A percentile compares a stretch with the other conserved stretches of the same genome.
Evolutionary conservation across 2,888 invertebrate species (phyloP).

Genomic region (Erynnis tages): DNA sequence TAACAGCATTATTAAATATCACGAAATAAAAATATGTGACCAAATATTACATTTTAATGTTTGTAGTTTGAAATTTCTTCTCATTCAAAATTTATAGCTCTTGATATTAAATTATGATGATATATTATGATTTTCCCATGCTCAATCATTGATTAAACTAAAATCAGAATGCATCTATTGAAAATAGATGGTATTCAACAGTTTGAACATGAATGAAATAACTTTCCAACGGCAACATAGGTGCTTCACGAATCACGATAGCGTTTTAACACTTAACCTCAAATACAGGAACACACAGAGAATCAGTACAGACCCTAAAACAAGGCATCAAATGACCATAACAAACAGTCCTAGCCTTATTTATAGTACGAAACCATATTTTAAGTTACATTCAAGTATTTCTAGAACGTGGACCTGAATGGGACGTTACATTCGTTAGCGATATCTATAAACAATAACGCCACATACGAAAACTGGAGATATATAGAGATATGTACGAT

Average conservation of each 20-base stretch:
- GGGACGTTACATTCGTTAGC: constrained; percentile 78
- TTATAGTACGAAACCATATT: constrained; percentile 5
- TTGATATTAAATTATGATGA: neutral
- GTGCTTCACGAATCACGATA: constrained; percentile 8
- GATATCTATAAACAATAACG: constrained; percentile 71
- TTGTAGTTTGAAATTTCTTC: neutral
- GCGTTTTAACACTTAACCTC: constrained; percentile 60
- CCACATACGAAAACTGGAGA: constrained; percentile 62
- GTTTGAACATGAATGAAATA: neutral
- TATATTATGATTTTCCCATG: neutral
- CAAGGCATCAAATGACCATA: neutral
- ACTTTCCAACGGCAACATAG: constrained; percentile 9
- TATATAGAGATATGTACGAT: constrained; percentile 33
- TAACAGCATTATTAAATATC: too few relatives aligned
- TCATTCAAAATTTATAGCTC: neutral
- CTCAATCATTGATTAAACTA: too few relatives aligned
- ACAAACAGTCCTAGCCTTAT: constrained; percentile 31
- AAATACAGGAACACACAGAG: constrained; percentile 36
- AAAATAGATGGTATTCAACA: neutral
- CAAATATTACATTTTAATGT: neutral
- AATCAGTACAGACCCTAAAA: neutral
- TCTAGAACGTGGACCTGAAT: constrained; percentile 67
- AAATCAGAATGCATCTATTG: too few relatives aligned
- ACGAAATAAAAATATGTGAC: too few relatives aligned
- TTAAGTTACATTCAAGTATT: constrained; percentile 34